Evolutionary conservation across 2,888 invertebrate species (phyloP).

Genomic region (Lasius fuliginosus): DNA sequence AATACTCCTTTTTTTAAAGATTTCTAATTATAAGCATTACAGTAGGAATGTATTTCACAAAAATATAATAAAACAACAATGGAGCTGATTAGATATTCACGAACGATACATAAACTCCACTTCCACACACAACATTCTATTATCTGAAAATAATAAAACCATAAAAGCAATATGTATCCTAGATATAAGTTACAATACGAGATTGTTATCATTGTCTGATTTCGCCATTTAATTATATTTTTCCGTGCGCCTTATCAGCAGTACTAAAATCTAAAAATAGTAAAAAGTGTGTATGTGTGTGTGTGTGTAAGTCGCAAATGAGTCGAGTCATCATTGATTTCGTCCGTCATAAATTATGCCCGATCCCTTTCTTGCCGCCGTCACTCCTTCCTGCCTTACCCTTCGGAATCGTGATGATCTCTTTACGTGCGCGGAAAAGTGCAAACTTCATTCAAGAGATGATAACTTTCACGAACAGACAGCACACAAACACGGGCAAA

Average conservation of each 20-base stretch:
- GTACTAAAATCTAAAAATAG: slow-evolving; percentile 59
- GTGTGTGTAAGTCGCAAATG: slow-evolving; percentile 54
- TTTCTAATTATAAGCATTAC: neutral
- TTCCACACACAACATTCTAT: neutral
- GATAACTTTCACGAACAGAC: slow-evolving; percentile 64
- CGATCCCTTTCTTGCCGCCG: neutral
- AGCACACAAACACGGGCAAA: slow-evolving; percentile 13
- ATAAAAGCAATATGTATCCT: slow-evolving; percentile 22
- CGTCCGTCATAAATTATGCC: slow-evolving; percentile 63
- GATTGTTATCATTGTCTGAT: slow-evolving; percentile 23
- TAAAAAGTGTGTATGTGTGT: slow-evolving; percentile 30
- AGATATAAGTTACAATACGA: slow-evolving; percentile 34
- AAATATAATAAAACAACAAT: slow-evolving; percentile 21
- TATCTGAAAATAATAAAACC: slow-evolving; percentile 17
- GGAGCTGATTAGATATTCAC: slow-evolving; percentile 24
- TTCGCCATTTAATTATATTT: slow-evolving; percentile 61
- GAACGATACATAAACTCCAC: neutral
- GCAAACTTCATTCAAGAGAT: slow-evolving; percentile 64
- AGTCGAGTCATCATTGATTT: slow-evolving; percentile 54
- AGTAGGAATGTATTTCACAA: neutral
- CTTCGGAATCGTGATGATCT: slow-evolving; percentile 63
- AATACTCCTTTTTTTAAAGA: neutral
- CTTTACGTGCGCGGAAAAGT: slow-evolving; percentile 56
- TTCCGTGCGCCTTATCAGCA: slow-evolving; percentile 64
- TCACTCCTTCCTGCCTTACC: neutral